These are phyloP conservation scores for Nomada goodeniana DNA, from an alignment of 2,888 invertebrate genomes.

Conservation along the genomic window DNA sequence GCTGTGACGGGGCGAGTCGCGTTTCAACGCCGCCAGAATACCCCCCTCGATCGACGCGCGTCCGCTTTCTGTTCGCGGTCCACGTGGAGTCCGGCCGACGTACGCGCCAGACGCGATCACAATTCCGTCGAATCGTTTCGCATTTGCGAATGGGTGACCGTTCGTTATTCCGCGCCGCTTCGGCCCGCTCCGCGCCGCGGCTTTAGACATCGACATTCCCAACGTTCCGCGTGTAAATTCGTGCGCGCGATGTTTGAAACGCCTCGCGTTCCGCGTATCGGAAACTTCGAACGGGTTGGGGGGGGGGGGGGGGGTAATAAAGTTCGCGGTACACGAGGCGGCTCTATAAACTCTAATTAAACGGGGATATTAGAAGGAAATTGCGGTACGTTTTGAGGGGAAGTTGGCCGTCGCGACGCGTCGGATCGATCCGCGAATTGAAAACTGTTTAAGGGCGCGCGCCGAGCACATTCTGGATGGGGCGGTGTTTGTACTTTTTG, in stretches of 20 bases:
- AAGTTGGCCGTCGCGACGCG: background rate
- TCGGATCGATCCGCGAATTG: conserved; percentile 5
- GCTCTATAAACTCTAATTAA: conserved; percentile 31
- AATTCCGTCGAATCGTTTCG: conserved; percentile 23
- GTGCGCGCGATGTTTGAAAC: background rate
- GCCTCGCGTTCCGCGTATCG: background rate
- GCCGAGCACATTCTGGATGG: background rate
- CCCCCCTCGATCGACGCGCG: background rate
- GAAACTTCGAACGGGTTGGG: conserved; percentile 11
- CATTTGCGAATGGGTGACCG: background rate
- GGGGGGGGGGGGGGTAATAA: conserved; percentile 19
- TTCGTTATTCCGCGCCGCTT: conserved; percentile 31
- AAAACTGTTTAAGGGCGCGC: background rate
- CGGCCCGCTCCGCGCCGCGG: background rate
- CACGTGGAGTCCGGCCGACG: conserved; percentile 15
- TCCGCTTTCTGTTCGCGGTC: background rate
- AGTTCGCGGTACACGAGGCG: background rate
- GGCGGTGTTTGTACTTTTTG: background rate
- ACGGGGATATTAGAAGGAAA: conserved; percentile 24
- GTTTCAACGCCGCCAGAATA: conserved; percentile 15
- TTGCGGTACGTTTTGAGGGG: conserved; percentile 29
- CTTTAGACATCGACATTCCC: background rate
- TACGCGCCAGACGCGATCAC: conserved; percentile 20
- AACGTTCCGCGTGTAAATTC: background rate
- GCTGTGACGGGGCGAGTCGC: background rate